Evolutionary conservation across 2,888 invertebrate genomes (phyloP).

Genomic region (Lepidocyrtoides sp.): DNA sequence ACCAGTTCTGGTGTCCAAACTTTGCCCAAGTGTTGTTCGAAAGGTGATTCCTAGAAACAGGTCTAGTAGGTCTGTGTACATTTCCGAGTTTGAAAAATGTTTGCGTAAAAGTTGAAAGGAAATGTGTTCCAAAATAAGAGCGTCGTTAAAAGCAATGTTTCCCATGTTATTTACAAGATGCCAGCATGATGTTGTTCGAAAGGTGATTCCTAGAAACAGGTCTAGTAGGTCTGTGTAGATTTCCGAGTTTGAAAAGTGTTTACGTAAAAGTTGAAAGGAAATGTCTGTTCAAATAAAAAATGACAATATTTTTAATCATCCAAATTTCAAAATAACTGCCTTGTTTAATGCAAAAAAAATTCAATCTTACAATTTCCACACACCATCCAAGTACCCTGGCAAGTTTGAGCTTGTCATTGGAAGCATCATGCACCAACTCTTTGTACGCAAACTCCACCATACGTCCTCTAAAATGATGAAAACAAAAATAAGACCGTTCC

Average conservation of each 20-base stretch:
- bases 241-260: slow-evolving; percentile 86
- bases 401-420: slow-evolving; percentile 86
- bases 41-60: slow-evolving; percentile 87
- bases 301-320: no score
- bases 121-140: slow-evolving; percentile 87
- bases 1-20: slow-evolving; percentile 87
- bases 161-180: slow-evolving; percentile 86
- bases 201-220: slow-evolving; percentile 87
- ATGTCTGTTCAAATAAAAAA: slow-evolving; percentile 87
- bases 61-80: slow-evolving; percentile 87
- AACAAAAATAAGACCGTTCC: no score
- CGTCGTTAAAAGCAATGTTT: slow-evolving; percentile 88
- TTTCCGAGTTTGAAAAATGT: slow-evolving; percentile 86
- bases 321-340: no score
- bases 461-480: slow-evolving; percentile 76
- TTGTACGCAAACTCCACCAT: slow-evolving; percentile 83
- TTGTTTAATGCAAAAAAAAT: no score
- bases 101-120: slow-evolving; percentile 87
- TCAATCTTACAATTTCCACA: slow-evolving; percentile 72
- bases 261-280: slow-evolving; percentile 87
- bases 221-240: slow-evolving; percentile 87
- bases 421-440: slow-evolving; percentile 82
- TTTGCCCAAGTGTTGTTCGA: slow-evolving; percentile 88
- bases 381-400: slow-evolving; percentile 87
- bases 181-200: slow-evolving; percentile 89